Evolutionary conservation across 35 echinoderm and acorn worm species (phyloP).

Genomic region (Eucidaris tribuloides): DNA sequence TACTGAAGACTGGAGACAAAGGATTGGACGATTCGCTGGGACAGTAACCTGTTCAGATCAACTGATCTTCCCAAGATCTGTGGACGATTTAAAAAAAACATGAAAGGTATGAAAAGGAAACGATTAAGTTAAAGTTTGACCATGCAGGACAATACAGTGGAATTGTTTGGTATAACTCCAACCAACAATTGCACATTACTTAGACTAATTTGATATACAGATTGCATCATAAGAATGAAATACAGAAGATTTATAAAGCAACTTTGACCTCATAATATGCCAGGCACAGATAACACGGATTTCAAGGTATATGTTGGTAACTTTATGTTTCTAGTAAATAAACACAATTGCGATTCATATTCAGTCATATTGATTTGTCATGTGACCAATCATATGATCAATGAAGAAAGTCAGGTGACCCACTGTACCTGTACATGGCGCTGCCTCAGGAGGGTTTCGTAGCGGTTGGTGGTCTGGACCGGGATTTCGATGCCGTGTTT

Average conservation of each 20-base stretch:
- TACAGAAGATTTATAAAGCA: neutral
- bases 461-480: constrained; percentile 31
- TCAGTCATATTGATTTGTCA: neutral
- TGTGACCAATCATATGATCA: neutral
- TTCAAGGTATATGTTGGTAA: neutral
- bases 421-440: constrained; percentile 37
- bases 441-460: constrained; percentile 47
- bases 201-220: too few species aligned
- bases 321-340: neutral
- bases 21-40: constrained; percentile 37
- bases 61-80: constrained; percentile 59
- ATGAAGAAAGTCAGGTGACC: neutral
- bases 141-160: too few species aligned
- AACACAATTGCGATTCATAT: neutral
- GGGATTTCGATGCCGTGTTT: constrained; percentile 47
- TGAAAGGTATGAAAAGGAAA: too few species aligned
- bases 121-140: too few species aligned
- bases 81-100: too few species aligned
- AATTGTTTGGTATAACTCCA: too few species aligned
- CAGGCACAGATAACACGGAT: neutral
- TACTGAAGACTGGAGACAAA: constrained; percentile 40
- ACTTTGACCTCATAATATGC: neutral
- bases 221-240: too few species aligned
- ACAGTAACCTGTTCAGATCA: constrained; percentile 42
- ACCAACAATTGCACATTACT: too few species aligned